Evolutionary conservation across 2,888 invertebrate genomes (phyloP), one percentile per base, ranked within the genome.

Genomic region (Cantharis rustica): DNA sequence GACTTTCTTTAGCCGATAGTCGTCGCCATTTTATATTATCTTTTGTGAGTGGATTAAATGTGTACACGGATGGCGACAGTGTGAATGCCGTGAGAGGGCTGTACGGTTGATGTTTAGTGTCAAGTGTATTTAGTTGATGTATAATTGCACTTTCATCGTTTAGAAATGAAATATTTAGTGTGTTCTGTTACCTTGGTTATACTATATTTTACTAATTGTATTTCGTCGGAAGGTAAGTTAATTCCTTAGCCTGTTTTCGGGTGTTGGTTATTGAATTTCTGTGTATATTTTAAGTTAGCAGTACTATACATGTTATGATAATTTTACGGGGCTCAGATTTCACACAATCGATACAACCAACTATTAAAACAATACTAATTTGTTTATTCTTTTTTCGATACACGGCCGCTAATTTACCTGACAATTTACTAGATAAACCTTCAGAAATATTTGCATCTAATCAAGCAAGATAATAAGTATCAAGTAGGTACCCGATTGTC

Each of bases 91-190:
- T 80, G 83, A 82, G 82, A 81, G 82, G 80, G 78, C 77, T 80
- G 81, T 76, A 76, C 73, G 71, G 76, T 77, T 71, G 72, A 76
- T 80, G 79, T 80, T 79, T 76, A 72, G 77, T 80, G 80, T 79
- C 31, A 16, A 23, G 69, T 74, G 73, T 74, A 72, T 74, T 75
- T 75, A 80, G 75, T 80, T 78, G 79, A 80, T 81, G 79, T 79
- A 82, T 73, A 79, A 73, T 81, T 81, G 81, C 71, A 79, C 79
- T 75, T 72, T 70, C 71, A 80, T 80, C 77, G 79, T 72, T 78
- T 80, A 79, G 84, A 84, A 85, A 86, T 86, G 86, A 86, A 85
- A 84, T 85, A 85, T 83, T 85, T 85, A 82, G 84, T 86, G 84
- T 82, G 83, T 82, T 85, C 84, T 84, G 82, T 84, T 85, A 80